Evolutionary conservation across 2,797 vertebrate genomes (phyloP), one percentile per base, ranked within the genome.

Genomic region (Gallirallus australis): DNA sequence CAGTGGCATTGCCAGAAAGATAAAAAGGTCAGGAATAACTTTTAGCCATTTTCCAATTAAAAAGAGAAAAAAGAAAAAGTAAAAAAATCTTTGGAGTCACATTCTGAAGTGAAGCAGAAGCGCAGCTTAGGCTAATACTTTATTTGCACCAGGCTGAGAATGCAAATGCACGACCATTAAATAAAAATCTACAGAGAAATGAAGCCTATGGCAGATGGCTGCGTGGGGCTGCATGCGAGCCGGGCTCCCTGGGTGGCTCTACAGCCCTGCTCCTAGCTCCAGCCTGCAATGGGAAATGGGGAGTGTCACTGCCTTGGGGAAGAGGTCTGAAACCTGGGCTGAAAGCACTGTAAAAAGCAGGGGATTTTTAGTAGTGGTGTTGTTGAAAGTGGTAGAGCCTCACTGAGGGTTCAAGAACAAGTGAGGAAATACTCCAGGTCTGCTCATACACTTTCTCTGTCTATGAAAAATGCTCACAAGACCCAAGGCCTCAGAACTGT

Each of bases 21-120:
- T 80, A 80, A 90, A 96, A 95, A 95, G 90, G 90, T 93, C 91
- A 92, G 66, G 53, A 77, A 85, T 52, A 93, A 93, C 71, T 92
- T 94, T 61, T 35, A 91, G 18, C 40, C 40, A 27, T 89, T 95
- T 93, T 77, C 84, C 81, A 95, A 87, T 86, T 88, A 56, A 92
- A 94, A 95, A 70, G 3, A 50, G 69, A 54, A 19, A 23, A 25
- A 13, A 21, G 2, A 33, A 48, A 3, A 2, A 53, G 54, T n/a
- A 72, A 28, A 6, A 21, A 70, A 81, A 59, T 45, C 0, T 48
- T 42, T 86, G 57, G 39, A 65, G 61, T 63, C 42, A 23, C 68
- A 54, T 53, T 79, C 52, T 2, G 15, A 86, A 59, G 59, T 56
- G 82, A 93, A 87, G n/a, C 69, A 90, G 60, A 93, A 72, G 64